These are phyloP conservation scores for Dasysyrphus tricinctus DNA, from an alignment of 2,888 invertebrate genomes.

Conservation along the genomic window DNA sequence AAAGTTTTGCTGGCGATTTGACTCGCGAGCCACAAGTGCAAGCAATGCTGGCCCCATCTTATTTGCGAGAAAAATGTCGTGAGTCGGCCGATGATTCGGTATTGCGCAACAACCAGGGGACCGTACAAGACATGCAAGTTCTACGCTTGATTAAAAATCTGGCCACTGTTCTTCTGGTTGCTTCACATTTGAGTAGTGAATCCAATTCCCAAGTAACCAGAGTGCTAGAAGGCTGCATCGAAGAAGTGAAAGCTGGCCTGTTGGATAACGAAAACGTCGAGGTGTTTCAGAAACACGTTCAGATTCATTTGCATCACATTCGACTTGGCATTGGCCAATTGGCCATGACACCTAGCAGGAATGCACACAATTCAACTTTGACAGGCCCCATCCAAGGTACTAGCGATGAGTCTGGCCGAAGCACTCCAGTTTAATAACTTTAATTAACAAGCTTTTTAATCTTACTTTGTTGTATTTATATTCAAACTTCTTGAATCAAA, in stretches of 20 bases:
- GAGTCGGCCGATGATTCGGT: slow-evolving; percentile 93
- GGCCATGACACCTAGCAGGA: slow-evolving; percentile 58
- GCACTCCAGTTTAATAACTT: slow-evolving; percentile 55
- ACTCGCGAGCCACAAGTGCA: slow-evolving; percentile 93
- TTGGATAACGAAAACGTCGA: slow-evolving; percentile 90
- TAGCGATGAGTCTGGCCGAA: slow-evolving; percentile 63
- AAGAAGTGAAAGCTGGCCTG: slow-evolving; percentile 91
- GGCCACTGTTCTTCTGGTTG: slow-evolving; percentile 90
- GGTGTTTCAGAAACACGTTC: slow-evolving; percentile 93
- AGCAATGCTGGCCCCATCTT: slow-evolving; percentile 94
- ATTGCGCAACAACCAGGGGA: slow-evolving; percentile 87
- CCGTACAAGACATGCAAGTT: slow-evolving; percentile 86
- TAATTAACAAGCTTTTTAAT: slow-evolving; percentile 11
- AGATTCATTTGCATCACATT: slow-evolving; percentile 90
- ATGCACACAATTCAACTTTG: slow-evolving; percentile 32
- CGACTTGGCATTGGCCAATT: slow-evolving; percentile 80
- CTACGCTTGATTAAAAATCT: slow-evolving; percentile 93
- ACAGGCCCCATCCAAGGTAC: slow-evolving; percentile 29
- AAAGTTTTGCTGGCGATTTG: slow-evolving; percentile 92
- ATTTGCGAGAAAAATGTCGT: slow-evolving; percentile 93
- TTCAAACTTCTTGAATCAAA: slow-evolving; percentile 36
- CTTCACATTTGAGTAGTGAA: slow-evolving; percentile 83
- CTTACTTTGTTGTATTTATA: slow-evolving; percentile 27
- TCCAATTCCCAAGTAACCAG: slow-evolving; percentile 94
- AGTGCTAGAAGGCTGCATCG: slow-evolving; percentile 96